Conservation (phyloP, 2,888 invertebrate genomes). For the Eudasyphora cyanicolor region DNA sequence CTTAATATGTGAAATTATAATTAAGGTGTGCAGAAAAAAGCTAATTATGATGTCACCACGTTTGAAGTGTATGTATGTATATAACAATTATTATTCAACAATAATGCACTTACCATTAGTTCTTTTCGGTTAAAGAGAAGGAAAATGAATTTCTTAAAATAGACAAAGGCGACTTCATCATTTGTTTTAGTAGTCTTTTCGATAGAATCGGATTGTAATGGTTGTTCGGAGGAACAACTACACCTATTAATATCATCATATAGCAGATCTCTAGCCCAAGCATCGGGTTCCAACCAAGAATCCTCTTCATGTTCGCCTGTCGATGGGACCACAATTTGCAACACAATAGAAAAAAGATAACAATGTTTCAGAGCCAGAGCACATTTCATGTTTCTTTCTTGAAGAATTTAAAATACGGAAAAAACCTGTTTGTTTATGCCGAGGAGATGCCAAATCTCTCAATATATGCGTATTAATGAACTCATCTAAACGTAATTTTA, state of each 20-base stretch:
- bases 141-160: conserved; percentile 74
- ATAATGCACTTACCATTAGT: conserved; percentile 68
- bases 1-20: background rate
- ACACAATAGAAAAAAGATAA: background rate
- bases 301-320: conserved; percentile 52
- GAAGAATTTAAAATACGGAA: too few species aligned
- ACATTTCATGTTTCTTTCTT: background rate
- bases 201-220: background rate
- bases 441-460: too few species aligned
- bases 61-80: background rate
- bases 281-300: conserved; percentile 67
- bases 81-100: background rate
- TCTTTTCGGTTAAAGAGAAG: conserved; percentile 69
- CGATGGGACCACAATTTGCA: background rate
- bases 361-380: background rate
- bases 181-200: conserved; percentile 57
- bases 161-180: conserved; percentile 71
- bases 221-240: conserved; percentile 37
- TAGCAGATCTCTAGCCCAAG: conserved; percentile 62
- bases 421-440: too few species aligned
- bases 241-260: conserved; percentile 1
- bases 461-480: too few species aligned
- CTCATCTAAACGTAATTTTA: too few species aligned
- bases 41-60: conserved; percentile 61
- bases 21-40: background rate